Evolutionary conservation across 2,888 invertebrate genomes (phyloP), one percentile per base, ranked within the genome.

Genomic region (Tolmerus cingulatus): DNA sequence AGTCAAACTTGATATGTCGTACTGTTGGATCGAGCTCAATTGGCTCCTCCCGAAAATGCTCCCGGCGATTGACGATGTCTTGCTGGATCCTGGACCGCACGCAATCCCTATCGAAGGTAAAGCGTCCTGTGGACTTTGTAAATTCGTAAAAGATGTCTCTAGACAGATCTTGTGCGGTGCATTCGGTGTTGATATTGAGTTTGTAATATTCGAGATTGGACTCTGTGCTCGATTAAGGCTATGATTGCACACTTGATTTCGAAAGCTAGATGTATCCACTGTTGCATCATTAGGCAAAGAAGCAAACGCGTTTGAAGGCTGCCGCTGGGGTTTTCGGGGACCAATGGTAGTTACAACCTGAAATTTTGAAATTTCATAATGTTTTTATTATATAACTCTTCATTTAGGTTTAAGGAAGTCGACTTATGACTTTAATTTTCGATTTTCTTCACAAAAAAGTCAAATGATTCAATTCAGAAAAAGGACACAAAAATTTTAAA

Each of bases 331-430:
- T 92, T 97, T 97, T 88, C 95, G 95, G 89, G 97, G 96, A 81
- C 97, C 97, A 91, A 96, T 94, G 90, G 96, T 95, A 89, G 95
- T 95, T 95, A 96, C 94, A 95, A 96, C 96, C 96, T 96, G 91
- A 88, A 92, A 91, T 87, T 37, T 79, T 34, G 16, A 27, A 27
- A 66, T 19, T 40, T 40, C n/a, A n/a, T 30, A 84, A 55, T 74
- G n/a, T 46, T 82, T 76, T 23, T 66, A 3, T 66, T 66, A 8
- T 66, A 9, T 8, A 0, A 2, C 23, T 19, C 1, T 66, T 27
- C 12, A 19, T 46, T 46, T 46, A 66, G 12, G 66, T 46, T 55
- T 55, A 66, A 66, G 27, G 66, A 66, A 66, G 8, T 66, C 66
- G 66, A 66, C 66, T 66, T 66, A 66, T 66, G 0, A 51, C 12